These are phyloP conservation scores for Caenorhabditis inopinata DNA, from an alignment of 1,140 invertebrate genomes.

Conservation along the genomic window DNA sequence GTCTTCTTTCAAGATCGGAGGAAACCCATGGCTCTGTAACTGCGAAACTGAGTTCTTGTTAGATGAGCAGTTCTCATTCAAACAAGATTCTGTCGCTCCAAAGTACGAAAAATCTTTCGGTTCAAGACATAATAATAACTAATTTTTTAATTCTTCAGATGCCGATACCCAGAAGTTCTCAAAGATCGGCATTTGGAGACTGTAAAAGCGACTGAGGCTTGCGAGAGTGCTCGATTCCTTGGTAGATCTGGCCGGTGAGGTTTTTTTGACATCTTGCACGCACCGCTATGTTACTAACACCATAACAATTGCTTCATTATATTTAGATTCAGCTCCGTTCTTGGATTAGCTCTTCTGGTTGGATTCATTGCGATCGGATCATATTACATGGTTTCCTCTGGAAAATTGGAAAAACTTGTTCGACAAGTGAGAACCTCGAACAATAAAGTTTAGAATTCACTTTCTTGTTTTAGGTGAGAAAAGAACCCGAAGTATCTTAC, in stretches of 20 bases:
- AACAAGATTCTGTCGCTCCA: background rate
- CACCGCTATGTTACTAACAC: background rate
- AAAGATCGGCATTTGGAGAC: background rate
- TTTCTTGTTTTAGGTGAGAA: background rate
- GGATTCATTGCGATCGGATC: background rate
- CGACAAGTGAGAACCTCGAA: background rate
- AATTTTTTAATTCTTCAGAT: background rate
- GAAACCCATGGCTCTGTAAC: background rate
- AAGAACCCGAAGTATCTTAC: background rate
- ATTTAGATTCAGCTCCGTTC: slow-evolving; percentile 12
- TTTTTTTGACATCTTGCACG: background rate
- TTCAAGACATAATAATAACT: background rate
- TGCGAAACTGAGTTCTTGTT: background rate
- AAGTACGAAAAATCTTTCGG: no score
- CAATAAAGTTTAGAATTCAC: no score
- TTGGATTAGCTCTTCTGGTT: background rate
- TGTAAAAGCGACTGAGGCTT: background rate
- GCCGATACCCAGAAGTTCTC: background rate
- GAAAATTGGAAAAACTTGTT: background rate
- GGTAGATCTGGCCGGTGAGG: slow-evolving; percentile 1
- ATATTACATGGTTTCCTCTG: background rate
- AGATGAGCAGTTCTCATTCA: slow-evolving; percentile 1
- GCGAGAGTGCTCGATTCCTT: background rate
- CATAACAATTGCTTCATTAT: no score
- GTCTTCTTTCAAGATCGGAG: background rate